phyloP scores from a whole-genome alignment of 1,140 invertebrate genomes.

The Andrena cerasifolii region DNA sequence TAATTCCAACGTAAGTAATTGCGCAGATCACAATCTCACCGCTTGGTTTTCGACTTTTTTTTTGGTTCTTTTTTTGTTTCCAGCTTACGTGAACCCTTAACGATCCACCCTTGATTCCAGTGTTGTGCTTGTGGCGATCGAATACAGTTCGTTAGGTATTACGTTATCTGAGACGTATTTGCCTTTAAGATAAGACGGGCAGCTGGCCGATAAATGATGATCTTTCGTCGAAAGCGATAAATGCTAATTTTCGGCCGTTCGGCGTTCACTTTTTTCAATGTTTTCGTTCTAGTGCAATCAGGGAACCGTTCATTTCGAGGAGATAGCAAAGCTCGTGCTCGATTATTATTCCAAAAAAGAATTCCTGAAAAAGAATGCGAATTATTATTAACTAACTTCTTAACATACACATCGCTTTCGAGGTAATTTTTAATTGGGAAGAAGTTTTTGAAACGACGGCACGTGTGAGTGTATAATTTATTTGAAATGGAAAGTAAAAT shows the following conservation, averaged over 20 bases:
- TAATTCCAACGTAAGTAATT: constrained; percentile 61
- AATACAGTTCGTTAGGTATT: constrained; percentile 1
- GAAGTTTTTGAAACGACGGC: no score
- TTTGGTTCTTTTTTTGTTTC: constrained; percentile 23
- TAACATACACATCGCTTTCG: background rate
- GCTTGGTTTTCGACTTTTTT: constrained; percentile 33
- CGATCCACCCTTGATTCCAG: constrained; percentile 15
- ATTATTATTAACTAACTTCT: constrained; percentile 9
- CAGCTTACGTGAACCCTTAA: constrained; percentile 45
- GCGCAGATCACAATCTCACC: constrained; percentile 30
- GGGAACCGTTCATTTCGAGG: background rate
- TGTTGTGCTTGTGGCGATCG: background rate
- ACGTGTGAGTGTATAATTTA: no score
- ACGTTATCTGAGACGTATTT: background rate
- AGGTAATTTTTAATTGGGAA: background rate
- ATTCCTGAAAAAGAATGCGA: background rate
- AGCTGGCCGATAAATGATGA: constrained; percentile 15
- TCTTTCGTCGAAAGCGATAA: background rate
- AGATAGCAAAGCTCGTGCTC: background rate
- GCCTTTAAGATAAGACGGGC: constrained; percentile 10
- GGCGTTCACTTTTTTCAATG: background rate
- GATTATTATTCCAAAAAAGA: background rate
- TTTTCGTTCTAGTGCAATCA: constrained; percentile 1
- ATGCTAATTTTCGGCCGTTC: background rate
- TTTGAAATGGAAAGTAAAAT: constrained; percentile 1